Conservation (phyloP, 2,797 vertebrate genomes). For the Babyrousa celebensis region DNA sequence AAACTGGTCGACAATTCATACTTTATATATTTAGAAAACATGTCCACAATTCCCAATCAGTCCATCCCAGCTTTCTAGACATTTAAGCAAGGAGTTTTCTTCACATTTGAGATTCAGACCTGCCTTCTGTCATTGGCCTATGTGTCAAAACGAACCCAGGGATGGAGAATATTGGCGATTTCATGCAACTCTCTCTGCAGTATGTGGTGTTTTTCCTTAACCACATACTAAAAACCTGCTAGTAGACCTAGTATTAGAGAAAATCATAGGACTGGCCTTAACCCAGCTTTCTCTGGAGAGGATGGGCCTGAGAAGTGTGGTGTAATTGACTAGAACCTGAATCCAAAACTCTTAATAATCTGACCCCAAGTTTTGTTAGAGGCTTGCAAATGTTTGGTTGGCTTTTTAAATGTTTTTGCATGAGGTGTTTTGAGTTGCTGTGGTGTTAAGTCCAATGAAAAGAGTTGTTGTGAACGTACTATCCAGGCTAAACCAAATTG, state of each 20-base stretch:
- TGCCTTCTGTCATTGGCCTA: background rate
- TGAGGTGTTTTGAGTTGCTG: conserved; percentile 40
- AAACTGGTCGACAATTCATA: conserved; percentile 4
- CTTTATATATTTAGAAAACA: conserved; percentile 23
- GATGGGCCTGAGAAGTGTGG: background rate
- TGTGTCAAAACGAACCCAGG: conserved; percentile 36
- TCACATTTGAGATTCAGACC: conserved; percentile 18
- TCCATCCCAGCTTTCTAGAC: background rate
- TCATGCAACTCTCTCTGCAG: conserved; percentile 47
- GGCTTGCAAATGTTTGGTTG: conserved; percentile 79
- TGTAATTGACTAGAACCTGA: conserved; percentile 76
- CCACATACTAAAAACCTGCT: conserved; percentile 42
- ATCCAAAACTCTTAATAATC: conserved; percentile 79
- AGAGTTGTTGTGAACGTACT: background rate
- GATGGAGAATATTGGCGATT: conserved; percentile 59
- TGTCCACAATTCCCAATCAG: background rate
- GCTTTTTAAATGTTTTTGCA: conserved; percentile 70
- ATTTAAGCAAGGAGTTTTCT: conserved; percentile 22
- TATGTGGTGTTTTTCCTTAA: conserved; percentile 56
- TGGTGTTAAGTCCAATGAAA: conserved; percentile 38
- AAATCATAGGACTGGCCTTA: conserved; percentile 51
- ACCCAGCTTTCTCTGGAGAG: conserved; percentile 43
- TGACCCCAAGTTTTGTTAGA: conserved; percentile 78
- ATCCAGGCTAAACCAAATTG: conserved; percentile 60
- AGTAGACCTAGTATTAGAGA: conserved; percentile 38